Conservation (phyloP, 2,888 invertebrate species). For the Protula sp. region DNA sequence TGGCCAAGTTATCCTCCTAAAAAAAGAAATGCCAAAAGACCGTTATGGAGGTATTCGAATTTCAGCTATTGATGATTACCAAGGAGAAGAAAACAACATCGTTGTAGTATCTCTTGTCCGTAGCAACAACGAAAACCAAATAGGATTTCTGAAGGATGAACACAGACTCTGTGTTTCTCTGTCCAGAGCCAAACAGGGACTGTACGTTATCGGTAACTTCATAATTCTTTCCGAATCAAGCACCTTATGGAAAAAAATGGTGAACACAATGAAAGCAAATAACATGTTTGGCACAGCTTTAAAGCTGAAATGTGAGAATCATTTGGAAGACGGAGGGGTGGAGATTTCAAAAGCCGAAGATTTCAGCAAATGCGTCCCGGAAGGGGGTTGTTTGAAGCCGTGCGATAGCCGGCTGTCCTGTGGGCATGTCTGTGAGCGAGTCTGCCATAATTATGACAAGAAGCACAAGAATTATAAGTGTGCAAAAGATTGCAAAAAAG, state of each 20-base stretch:
- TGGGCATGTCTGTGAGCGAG: slow-evolving; percentile 61
- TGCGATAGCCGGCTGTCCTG: slow-evolving; percentile 61
- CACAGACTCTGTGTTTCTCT: slow-evolving; percentile 50
- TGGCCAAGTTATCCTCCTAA: slow-evolving; percentile 37
- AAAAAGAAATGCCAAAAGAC: neutral
- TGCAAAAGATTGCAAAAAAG: slow-evolving; percentile 26
- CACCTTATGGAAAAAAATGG: slow-evolving; percentile 12
- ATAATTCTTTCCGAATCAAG: slow-evolving; percentile 19
- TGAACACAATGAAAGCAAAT: neutral
- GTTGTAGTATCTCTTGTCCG: slow-evolving; percentile 48
- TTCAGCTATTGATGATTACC: slow-evolving; percentile 43
- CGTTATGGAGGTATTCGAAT: slow-evolving; percentile 25
- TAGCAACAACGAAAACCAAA: slow-evolving; percentile 36
- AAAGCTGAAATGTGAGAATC: slow-evolving; percentile 33
- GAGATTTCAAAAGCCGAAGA: slow-evolving; percentile 2
- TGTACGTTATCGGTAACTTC: slow-evolving; percentile 50
- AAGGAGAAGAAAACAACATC: slow-evolving; percentile 52
- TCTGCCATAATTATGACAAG: slow-evolving; percentile 63
- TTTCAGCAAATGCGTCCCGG: slow-evolving; percentile 31
- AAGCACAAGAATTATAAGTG: slow-evolving; percentile 56
- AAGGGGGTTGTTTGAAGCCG: slow-evolving; percentile 59
- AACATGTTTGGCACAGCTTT: neutral
- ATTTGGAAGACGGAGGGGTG: slow-evolving; percentile 19
- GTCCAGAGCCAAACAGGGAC: slow-evolving; percentile 47
- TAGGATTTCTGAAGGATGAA: slow-evolving; percentile 42